phyloP scores from a whole-genome alignment of 92 coral and sea anemone genomes.

The Micromussa lordhowensis region DNA sequence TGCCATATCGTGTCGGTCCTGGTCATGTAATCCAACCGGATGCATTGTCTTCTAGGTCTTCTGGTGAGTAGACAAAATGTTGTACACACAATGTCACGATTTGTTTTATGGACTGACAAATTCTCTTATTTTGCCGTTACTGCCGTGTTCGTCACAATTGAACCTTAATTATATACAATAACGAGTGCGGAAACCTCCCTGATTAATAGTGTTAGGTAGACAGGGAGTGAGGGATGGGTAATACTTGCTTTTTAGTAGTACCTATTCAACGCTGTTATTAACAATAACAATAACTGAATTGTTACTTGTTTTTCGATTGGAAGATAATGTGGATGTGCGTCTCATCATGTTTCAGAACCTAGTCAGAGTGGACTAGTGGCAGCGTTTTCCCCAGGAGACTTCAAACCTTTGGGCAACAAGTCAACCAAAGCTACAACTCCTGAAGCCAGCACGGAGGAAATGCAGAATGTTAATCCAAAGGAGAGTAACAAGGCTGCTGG shows the following conservation, averaged over 20 bases:
- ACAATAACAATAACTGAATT: too few relatives aligned
- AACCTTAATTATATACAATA: too few relatives aligned
- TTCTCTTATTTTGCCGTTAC: too few relatives aligned
- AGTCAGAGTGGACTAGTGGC: constrained; percentile 10
- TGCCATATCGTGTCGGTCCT: constrained; percentile 40
- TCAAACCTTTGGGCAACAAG: constrained; percentile 31
- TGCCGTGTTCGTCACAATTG: too few relatives aligned
- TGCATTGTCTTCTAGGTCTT: background rate
- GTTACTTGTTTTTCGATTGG: background rate
- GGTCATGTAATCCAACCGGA: constrained; percentile 55
- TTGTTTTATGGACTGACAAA: background rate
- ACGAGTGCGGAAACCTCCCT: too few relatives aligned
- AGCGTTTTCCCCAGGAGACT: constrained; percentile 43
- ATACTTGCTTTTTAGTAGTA: too few relatives aligned
- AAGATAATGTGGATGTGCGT: background rate
- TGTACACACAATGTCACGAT: background rate
- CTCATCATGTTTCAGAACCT: background rate
- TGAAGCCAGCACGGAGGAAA: background rate
- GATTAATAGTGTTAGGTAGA: too few relatives aligned
- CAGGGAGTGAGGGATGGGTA: too few relatives aligned
- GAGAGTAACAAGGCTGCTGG: background rate
- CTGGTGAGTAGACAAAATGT: constrained; percentile 2
- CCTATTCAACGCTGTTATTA: too few relatives aligned
- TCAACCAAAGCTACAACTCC: background rate
- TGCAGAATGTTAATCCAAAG: background rate